Evolutionary conservation across 1,140 invertebrate genomes (phyloP).

Genomic region (Paraescarpia echinospica): DNA sequence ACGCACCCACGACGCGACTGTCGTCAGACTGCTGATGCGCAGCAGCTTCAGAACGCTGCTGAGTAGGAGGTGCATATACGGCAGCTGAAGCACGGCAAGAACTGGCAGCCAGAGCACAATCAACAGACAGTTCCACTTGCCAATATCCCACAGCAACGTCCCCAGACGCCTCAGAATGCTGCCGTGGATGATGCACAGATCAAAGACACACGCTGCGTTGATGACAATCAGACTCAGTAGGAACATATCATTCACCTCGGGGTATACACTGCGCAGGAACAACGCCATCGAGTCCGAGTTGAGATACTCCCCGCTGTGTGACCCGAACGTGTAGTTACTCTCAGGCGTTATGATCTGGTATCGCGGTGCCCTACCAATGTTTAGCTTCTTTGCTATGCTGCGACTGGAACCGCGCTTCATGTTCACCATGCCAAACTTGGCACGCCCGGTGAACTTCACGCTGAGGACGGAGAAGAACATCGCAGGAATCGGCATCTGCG

Average conservation of each 20-base stretch:
- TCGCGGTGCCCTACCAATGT: slow-evolving; percentile 39
- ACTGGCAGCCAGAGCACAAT: slow-evolving; percentile 59
- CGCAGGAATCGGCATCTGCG: slow-evolving; percentile 55
- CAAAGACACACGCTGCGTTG: slow-evolving; percentile 59
- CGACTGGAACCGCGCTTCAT: slow-evolving; percentile 37
- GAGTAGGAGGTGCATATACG: slow-evolving; percentile 45
- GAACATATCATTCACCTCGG: slow-evolving; percentile 64
- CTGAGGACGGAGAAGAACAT: slow-evolving; percentile 63
- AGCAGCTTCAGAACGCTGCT: slow-evolving; percentile 42
- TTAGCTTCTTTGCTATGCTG: slow-evolving; percentile 35
- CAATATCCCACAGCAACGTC: slow-evolving; percentile 51
- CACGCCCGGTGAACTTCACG: slow-evolving; percentile 63
- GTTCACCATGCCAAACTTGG: slow-evolving; percentile 60
- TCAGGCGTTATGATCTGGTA: slow-evolving; percentile 61
- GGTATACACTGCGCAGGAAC: slow-evolving; percentile 59
- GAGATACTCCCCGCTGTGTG: slow-evolving; percentile 53
- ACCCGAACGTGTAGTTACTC: slow-evolving; percentile 57
- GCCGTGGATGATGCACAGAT: slow-evolving; percentile 53
- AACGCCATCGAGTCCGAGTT: slow-evolving; percentile 59
- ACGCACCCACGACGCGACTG: slow-evolving; percentile 43
- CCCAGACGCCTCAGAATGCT: slow-evolving; percentile 51
- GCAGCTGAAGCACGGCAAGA: slow-evolving; percentile 55
- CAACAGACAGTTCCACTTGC: slow-evolving; percentile 60
- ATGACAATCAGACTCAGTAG: slow-evolving; percentile 57
- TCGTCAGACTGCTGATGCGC: slow-evolving; percentile 43